phyloP scores from a whole-genome alignment of 2,888 invertebrate genomes.

The Lasioglossum calceatum region DNA sequence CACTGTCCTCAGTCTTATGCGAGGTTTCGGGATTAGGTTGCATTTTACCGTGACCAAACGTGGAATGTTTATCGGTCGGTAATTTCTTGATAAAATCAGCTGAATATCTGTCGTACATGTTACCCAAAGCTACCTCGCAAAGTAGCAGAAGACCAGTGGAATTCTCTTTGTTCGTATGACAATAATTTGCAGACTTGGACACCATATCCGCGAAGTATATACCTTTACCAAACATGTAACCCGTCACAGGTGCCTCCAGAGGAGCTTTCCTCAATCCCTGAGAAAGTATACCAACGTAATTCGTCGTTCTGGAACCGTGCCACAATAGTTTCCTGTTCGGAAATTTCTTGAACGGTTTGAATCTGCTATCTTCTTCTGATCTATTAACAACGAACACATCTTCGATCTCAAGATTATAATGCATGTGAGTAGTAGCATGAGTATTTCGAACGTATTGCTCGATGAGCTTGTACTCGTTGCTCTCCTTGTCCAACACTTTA shows the following conservation, averaged over 20 bases:
- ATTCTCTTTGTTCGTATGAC: slow-evolving; percentile 89
- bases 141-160: slow-evolving; percentile 94
- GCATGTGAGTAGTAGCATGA: slow-evolving; percentile 95
- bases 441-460: slow-evolving; percentile 94
- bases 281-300: slow-evolving; percentile 97
- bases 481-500: slow-evolving; percentile 87
- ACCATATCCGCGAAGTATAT: slow-evolving; percentile 97
- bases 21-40: slow-evolving; percentile 91
- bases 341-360: slow-evolving; percentile 94
- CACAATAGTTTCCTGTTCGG: slow-evolving; percentile 95
- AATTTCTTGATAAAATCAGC: slow-evolving; percentile 92
- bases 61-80: slow-evolving; percentile 94
- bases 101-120: slow-evolving; percentile 91
- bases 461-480: slow-evolving; percentile 91
- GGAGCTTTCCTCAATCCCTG: slow-evolving; percentile 98
- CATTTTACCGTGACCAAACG: slow-evolving; percentile 94
- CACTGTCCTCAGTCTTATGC: slow-evolving; percentile 87
- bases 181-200: slow-evolving; percentile 99
- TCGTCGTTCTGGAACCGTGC: slow-evolving; percentile 98
- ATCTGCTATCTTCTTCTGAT: slow-evolving; percentile 92
- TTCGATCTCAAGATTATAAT: slow-evolving; percentile 89
- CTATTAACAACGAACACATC: slow-evolving; percentile 91
- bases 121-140: slow-evolving; percentile 98
- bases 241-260: slow-evolving; percentile 97
- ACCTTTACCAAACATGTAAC: slow-evolving; percentile 99